Base-by-base conservation (phyloP, 2,888 invertebrate genomes). In the Hemistola chrysoprasaria region DNA sequence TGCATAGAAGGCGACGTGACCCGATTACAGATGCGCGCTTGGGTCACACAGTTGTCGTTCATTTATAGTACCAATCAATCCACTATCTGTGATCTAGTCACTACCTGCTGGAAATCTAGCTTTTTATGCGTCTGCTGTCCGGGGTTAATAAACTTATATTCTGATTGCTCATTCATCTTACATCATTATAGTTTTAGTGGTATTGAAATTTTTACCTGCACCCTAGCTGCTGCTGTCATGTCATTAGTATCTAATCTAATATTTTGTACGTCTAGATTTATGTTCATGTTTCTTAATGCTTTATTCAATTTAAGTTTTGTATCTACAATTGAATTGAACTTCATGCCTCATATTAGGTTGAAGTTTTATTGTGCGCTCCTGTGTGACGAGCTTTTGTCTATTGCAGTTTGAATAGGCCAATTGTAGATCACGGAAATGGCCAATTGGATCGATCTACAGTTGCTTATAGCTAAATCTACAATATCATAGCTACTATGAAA, bases 91-190 rank as follows among this genome's bases (percentile, higher is more conserved):
- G 70, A 83, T 86, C 80, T 81, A 78, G 82, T 73, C 79, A 78
- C 74, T 76, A 65, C 72, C 64, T 81, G 80, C 72, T 80, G 67
- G 71, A 81, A 79, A 78, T 84, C 68, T 83, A 72, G 80, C 78
- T 87, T 87, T 87, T 87, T 87, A 85, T 86, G 78, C 78, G 86
- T 86, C 86, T 86, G 79, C 72, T 69, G 71, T 67, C 56, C 59
- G 74, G 67, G 87, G 86, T 87, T 72, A 83, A 84, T 71, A 77
- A 85, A 84, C 87, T 81, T 73, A 62, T 55, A 66, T 74, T 73
- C 73, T 81, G 86, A 86, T 86, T 83, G 86, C 80, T 86, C 80
- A 85, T 86, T 82, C 84, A 72, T 81, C 83, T 86, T 86, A 81
- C 82, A 85, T 82, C 86, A 84, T 81, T 82, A 81, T 73, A 80